Evolutionary conservation across 2,113 vertebrate species (phyloP), one percentile per base, ranked within the genome.

Genomic region (Coracopsis vasa): DNA sequence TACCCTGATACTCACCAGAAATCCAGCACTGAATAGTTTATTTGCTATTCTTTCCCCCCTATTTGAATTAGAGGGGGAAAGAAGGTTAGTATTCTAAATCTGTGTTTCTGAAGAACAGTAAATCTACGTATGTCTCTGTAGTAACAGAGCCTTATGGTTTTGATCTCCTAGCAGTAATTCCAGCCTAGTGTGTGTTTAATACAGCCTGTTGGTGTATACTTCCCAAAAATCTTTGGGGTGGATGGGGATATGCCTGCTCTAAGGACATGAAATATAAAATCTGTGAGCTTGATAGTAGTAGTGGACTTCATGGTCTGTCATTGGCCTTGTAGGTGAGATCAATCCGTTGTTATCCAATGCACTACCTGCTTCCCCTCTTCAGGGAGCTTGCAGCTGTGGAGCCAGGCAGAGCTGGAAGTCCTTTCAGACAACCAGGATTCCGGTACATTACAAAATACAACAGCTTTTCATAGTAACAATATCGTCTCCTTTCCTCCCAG

Each of bases 401-500:
- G 37, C 35, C 29, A 48, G 82, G 64, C 41, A 60, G 74, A 86
- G 37, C 28, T 29, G 19, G 28, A 73, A 79, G 89, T 81, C 81
- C 77, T 80, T 90, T 79, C 50, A 90, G 69, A 83, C 58, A 87
- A 80, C 7, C 60, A 48, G 47, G 37, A 35, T 64, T 74, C 82
- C 0, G 3, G 47, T 83, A 14, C 65, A 66, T 90, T 78, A 37
- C 41, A 71, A 92, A 90, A 58, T 75, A 69, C 81, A 91, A 73
- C 75, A 62, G 60, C 51, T 31, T 85, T 96, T 87, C 56, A 23
- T 88, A 93, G 73, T 84, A 78, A 39, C 69, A 91, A 23, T 81
- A 88, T 80, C 23, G 50, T 86, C 31, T 90, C 78, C 94, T 61
- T 79, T 96, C 82, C 73, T 88, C 92, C 80, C 27, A 51, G 85